Percentiles rank a stretch among this genome's conserved stretches.
Conservation (phyloP, 2,113 vertebrate species). For the Ptilonorhynchus violaceus region DNA sequence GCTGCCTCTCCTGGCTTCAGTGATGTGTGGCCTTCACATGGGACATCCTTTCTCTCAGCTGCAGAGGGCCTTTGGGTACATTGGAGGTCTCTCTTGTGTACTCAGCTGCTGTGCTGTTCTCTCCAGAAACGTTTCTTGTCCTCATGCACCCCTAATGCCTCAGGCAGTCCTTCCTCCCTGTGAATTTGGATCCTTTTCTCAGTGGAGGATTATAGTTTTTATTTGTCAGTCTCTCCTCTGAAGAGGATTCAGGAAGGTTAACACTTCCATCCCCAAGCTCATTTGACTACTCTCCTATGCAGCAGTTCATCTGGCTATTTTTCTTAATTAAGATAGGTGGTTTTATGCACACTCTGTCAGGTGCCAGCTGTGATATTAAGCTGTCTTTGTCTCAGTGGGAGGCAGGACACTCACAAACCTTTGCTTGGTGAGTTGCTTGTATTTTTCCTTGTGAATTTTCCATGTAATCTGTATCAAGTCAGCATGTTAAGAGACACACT, state of each 20-base stretch:
- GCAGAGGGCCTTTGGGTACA: background rate
- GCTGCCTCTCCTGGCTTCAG: background rate
- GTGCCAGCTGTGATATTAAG: background rate
- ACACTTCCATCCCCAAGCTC: background rate
- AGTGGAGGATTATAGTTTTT: background rate
- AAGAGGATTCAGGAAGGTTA: background rate
- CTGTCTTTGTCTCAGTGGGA: background rate
- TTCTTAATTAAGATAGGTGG: background rate
- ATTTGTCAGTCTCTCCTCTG: background rate
- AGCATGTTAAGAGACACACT: background rate
- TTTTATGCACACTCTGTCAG: background rate
- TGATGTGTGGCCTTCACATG: background rate
- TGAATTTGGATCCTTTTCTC: background rate
- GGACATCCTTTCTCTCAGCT: background rate
- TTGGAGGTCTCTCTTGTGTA: background rate
- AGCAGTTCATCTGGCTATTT: background rate
- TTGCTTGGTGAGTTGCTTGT: background rate
- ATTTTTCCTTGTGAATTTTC: background rate
- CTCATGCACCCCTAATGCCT: background rate
- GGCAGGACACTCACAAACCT: background rate
- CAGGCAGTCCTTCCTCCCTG: background rate
- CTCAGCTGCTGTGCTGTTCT: background rate
- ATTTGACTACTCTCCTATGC: background rate
- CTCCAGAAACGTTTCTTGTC: background rate
- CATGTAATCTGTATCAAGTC: background rate